Base-by-base conservation (phyloP, 2,888 invertebrate genomes). In the Saturnia pavonia region DNA sequence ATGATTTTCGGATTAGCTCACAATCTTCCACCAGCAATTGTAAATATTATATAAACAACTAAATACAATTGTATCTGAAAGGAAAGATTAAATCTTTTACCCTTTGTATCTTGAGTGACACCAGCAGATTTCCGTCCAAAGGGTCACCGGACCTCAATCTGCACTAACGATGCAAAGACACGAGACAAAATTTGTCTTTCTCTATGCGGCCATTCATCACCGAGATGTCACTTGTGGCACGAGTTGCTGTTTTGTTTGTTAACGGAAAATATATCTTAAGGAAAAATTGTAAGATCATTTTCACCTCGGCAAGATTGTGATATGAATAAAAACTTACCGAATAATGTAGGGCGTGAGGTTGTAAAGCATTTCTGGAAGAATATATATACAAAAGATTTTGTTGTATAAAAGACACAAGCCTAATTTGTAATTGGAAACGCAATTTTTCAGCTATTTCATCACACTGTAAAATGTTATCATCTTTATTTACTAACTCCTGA, bases 151-250 rank as follows among this genome's bases (percentile, higher is more conserved):
- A 67, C 51, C 42, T 70, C 67, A 85, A 86, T 87, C 82, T 82
- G 80, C 73, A 76, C 77, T 84, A 86, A 87, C 85, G 85, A 85
- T 82, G 83, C 82, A 79, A 76, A 80, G 85, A 85, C 85, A 84
- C 80, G 85, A 81, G 84, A 85, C 85, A 82, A 88, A 86, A 88
- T 88, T 88, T 88, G 87, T 89, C 88, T 86, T 85, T 83, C 82
- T 82, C 82, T 82, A 80, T 76, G 78, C 74, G 73, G 68, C 72
- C 80, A 88, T 90, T 87, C 88, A 86, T 88, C 87, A 87, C 83
- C 76, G 80, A 78, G 80, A 78, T 74, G 79, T 80, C 82, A 80
- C 77, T 70, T 67, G 48, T 66, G 60, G 57, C 70, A 69, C 60
- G 69, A 54, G 65, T 69, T 63, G 42, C 63, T 69, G 63, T 16